A percentile compares a stretch with the other conserved stretches of the same genome.
Evolutionary conservation across 2,797 vertebrate genomes (phyloP).

Genomic region (Rhinophrynus dorsalis): DNA sequence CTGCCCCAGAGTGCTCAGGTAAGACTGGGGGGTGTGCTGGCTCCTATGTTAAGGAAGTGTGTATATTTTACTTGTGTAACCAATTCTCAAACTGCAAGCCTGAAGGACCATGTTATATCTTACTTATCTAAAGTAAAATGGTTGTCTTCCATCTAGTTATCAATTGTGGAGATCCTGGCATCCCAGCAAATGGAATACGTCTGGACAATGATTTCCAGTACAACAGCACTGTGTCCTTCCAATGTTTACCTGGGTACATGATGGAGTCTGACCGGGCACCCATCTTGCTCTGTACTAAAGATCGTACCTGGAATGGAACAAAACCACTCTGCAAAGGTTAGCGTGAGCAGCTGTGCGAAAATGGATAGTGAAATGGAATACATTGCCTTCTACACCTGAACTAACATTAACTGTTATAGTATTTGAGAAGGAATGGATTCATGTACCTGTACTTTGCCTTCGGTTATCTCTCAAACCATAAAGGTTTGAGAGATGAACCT

Average conservation of each 20-base stretch:
- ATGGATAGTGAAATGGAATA: too few relatives aligned
- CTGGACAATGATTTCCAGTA: constrained; percentile 88
- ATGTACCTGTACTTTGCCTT: too few relatives aligned
- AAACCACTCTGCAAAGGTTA: constrained; percentile 92
- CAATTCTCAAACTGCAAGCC: background rate
- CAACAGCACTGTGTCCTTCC: constrained; percentile 80
- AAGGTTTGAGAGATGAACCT: too few relatives aligned
- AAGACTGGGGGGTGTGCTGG: constrained; percentile 32
- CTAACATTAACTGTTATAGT: too few relatives aligned
- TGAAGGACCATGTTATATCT: too few relatives aligned
- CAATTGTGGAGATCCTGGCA: constrained; percentile 92
- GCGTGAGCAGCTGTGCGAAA: background rate
- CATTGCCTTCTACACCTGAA: too few relatives aligned
- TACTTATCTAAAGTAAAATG: too few relatives aligned
- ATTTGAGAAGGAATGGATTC: too few relatives aligned
- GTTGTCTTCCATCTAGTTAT: constrained; percentile 76
- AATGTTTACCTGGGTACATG: constrained; percentile 87
- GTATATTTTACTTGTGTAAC: background rate
- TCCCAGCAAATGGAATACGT: constrained; percentile 89
- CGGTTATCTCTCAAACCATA: too few relatives aligned
- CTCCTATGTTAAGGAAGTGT: background rate
- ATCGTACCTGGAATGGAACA: constrained; percentile 92
- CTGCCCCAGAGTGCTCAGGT: constrained; percentile 91
- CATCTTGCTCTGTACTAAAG: constrained; percentile 87
- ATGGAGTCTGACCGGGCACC: constrained; percentile 90